These are phyloP conservation scores for Siphamia tubifer DNA, from an alignment of 2,113 vertebrate species.

Conservation along the genomic window DNA sequence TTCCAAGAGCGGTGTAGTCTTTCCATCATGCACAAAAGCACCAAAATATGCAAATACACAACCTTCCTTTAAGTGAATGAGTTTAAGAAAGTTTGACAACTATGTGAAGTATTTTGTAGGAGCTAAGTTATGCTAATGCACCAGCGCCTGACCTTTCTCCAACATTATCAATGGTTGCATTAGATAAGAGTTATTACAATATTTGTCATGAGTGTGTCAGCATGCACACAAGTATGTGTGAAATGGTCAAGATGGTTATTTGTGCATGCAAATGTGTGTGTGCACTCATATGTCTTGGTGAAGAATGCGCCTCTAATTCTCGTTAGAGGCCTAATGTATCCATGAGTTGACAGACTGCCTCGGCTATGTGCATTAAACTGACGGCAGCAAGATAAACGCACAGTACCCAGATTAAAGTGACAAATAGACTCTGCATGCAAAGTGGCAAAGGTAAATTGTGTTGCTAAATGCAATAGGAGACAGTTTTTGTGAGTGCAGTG, in stretches of 20 bases:
- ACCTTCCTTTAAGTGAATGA: too few relatives aligned
- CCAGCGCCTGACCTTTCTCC: neutral
- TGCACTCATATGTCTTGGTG: conserved; percentile 25
- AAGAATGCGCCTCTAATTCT: conserved; percentile 44
- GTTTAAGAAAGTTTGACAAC: neutral
- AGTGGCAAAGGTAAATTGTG: conserved; percentile 71
- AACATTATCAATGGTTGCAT: neutral
- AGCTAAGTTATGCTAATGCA: conserved; percentile 3
- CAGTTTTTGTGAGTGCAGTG: conserved; percentile 41
- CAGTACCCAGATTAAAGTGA: conserved; percentile 65
- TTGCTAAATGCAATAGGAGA: conserved; percentile 61
- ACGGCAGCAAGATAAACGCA: conserved; percentile 64
- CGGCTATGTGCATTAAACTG: conserved; percentile 61
- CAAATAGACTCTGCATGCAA: conserved; percentile 71
- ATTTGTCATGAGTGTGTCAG: neutral
- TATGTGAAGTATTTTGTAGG: neutral
- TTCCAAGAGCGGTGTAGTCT: too few relatives aligned
- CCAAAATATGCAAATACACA: too few relatives aligned
- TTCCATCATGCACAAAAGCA: too few relatives aligned
- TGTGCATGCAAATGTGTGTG: conserved; percentile 7
- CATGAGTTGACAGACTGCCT: conserved; percentile 60
- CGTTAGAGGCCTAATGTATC: conserved; percentile 54
- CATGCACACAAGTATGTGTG: neutral
- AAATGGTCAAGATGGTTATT: conserved; percentile 17
- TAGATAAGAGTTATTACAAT: conserved; percentile 16